Base-by-base conservation (phyloP, 1,140 invertebrate species). In the Caerostris darwini region DNA sequence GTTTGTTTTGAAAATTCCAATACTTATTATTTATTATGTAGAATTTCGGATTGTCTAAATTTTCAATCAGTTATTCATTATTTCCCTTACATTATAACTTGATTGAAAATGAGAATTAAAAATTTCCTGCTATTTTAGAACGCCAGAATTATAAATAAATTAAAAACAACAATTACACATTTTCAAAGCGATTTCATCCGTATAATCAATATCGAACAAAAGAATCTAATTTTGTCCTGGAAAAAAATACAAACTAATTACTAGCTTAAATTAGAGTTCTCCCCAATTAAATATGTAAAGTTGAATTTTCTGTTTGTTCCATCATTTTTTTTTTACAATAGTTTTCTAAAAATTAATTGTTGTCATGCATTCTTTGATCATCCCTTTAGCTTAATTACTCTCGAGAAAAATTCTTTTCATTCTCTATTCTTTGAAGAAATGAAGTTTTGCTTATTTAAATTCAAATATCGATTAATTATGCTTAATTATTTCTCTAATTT, bases 301-400 rank as follows among this genome's bases (percentile, higher is more conserved):
- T 1, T 50, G 71, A 77, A 50, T 77, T 53, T 67, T 53, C 5
- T 12, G 3, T 34, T 34, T 34, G 34, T 34, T 34, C 34, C 34
- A 34, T 34, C n/a, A n/a, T 77, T 77, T 50, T 77, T 61, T 61
- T 77, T 77, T 77, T 77, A 5, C 3, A 10, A 34, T 34, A 50
- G 19, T 50, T 77, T 50, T 34, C 8, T 50, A 50, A 19, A 77
- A 77, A 77, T 77, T 77, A 50, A 77, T 53, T 77, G 14, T 77
- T 77, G 71, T 77, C 71, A 77, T 77, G 19, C 5, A 5, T 77
- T 77, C 71, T 77, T 77, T 77, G 71, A 77, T 77, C 71, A 50
- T 77, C 71, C 34, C 12, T 34, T 53, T 77, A 12, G 10, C 50
- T 77, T 77, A 77, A 77, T 77, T 77, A 77, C 71, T 53, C 71